Evolutionary conservation across 2,888 invertebrate species (phyloP), one percentile per base, ranked within the genome.

Genomic region (Operophtera brumata): DNA sequence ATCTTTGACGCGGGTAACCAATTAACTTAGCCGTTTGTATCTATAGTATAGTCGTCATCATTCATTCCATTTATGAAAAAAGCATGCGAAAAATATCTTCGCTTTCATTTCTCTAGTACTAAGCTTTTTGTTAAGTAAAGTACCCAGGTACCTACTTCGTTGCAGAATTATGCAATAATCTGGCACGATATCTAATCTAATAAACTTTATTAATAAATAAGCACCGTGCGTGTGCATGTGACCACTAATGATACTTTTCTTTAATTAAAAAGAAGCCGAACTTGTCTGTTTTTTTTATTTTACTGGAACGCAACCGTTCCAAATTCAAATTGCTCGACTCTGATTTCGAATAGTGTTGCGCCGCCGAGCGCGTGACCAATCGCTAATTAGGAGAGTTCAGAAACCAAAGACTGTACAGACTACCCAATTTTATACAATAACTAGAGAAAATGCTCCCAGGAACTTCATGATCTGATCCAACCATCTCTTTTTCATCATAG

Each of bases 291-390:
- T 65, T 68, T 68, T 71, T 66, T 63, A 62, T 65, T 69, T 68
- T 64, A 64, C 65, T 71, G 71, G 73, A 73, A 71, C 73, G 76
- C 73, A 77, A 80, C 80, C 87, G 85, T 87, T 84, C 82, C 82
- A 74, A 89, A 88, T 87, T 84, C 85, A 84, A 88, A 88, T 85
- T 81, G 80, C 78, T 77, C 78, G 82, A 82, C 82, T 83, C 81
- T 73, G 80, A 82, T 83, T 81, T 75, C 73, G 80, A 82, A 81
- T 77, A 77, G 68, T 71, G 69, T 70, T 69, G 71, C 73, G 77
- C 80, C 80, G 75, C 77, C 80, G 80, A 77, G 81, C 84, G 88
- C 86, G 88, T 87, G 86, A 82, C 89, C 86, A 90, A 90, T 90
- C 85, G 87, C 84, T 89, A 90, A 90, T 89, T 87, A 87, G 88